Percentiles rank a stretch among this genome's conserved stretches.
These are phyloP conservation scores for Trogon melanurus DNA, from an alignment of 2,113 vertebrate genomes.

Conservation along the genomic window DNA sequence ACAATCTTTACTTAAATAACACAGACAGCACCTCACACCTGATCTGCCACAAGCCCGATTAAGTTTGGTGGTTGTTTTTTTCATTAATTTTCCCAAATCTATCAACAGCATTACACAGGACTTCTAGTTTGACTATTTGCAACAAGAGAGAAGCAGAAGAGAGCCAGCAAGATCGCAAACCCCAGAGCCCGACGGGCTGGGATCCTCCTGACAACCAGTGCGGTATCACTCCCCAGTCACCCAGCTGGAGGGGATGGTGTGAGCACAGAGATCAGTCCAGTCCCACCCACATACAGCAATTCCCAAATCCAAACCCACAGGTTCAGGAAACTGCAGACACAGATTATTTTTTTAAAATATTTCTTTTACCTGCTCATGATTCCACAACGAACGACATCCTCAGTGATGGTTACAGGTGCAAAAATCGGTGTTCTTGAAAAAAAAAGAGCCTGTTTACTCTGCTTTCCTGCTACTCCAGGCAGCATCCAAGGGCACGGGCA, in stretches of 20 bases:
- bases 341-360: not conserved
- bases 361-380: conserved; percentile 54
- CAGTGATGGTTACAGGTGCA: not conserved
- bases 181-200: not conserved
- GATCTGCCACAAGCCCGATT: not conserved
- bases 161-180: not conserved
- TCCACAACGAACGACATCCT: not conserved
- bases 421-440: not conserved
- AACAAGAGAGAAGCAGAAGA: not conserved
- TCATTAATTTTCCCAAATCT: not conserved
- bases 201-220: not conserved
- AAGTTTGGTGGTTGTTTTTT: not conserved
- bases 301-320: not conserved
- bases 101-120: not conserved
- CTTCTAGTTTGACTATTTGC: not conserved
- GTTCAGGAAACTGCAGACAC: not conserved
- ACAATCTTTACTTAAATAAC: not conserved
- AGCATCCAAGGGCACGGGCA: not conserved
- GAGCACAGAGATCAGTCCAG: not conserved
- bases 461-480: not conserved
- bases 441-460: not conserved
- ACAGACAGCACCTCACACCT: not conserved
- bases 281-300: not conserved
- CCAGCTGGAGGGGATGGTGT: accelerated
- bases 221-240: not conserved